Evolutionary conservation across 2,797 vertebrate species (phyloP).

Genomic region (Chiroxiphia lanceolata): DNA sequence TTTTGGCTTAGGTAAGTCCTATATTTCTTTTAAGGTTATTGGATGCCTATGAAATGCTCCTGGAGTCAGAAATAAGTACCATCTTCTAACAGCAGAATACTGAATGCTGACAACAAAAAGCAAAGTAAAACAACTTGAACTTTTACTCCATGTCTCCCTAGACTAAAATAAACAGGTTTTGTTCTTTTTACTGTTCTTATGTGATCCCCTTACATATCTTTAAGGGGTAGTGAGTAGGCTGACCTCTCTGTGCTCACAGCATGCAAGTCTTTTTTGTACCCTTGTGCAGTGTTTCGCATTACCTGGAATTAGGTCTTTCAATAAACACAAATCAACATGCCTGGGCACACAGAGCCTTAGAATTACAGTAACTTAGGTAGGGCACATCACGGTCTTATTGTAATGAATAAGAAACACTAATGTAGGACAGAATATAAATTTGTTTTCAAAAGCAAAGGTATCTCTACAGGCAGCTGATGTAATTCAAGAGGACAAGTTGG

Average conservation of each 20-base stretch:
- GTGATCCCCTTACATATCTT: not conserved
- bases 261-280: not conserved
- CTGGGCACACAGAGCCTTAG: not conserved
- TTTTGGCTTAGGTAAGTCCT: not conserved
- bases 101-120: not conserved
- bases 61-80: not conserved
- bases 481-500: not conserved
- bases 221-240: rapidly evolving
- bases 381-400: not conserved
- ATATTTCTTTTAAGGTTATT: not conserved
- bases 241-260: not conserved
- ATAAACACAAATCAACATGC: rapidly evolving
- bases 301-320: not conserved
- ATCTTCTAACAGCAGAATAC: not conserved
- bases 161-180: not conserved
- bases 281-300: not conserved
- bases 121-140: not conserved
- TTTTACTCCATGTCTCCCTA: not conserved
- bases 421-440: not conserved
- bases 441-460: not conserved
- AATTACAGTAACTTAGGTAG: not conserved
- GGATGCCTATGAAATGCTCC: not conserved
- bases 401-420: not conserved
- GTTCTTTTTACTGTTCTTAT: not conserved
- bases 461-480: not conserved